These are phyloP conservation scores for Perca flavescens DNA, from an alignment of 2,113 vertebrate species.

Conservation along the genomic window DNA sequence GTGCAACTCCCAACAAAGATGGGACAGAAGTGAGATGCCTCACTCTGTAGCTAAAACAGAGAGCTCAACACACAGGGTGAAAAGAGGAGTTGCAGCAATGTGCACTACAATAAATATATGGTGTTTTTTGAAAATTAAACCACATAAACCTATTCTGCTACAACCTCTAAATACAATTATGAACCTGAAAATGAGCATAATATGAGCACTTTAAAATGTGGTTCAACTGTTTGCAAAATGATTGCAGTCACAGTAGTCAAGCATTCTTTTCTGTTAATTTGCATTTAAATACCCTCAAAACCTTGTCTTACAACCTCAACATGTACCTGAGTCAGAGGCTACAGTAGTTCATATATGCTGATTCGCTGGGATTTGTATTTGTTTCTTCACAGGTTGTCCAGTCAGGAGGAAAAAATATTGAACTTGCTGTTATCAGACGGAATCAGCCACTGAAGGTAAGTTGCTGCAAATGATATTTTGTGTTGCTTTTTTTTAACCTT, in stretches of 20 bases:
- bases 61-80: too few relatives aligned
- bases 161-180: too few relatives aligned
- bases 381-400: constrained; percentile 81
- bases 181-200: too few relatives aligned
- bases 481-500: background rate
- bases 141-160: too few relatives aligned
- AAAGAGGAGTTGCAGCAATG: too few relatives aligned
- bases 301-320: background rate
- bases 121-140: too few relatives aligned
- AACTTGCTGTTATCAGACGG: constrained; percentile 86
- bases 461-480: background rate
- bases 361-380: background rate
- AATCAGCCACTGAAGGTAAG: constrained; percentile 86
- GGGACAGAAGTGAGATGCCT: too few relatives aligned
- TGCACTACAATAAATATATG: too few relatives aligned
- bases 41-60: too few relatives aligned
- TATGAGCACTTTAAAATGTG: background rate
- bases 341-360: background rate
- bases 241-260: background rate
- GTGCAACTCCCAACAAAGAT: too few relatives aligned
- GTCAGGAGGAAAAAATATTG: constrained; percentile 88
- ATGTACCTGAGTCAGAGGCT: background rate
- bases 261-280: background rate
- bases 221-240: background rate
- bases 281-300: background rate